Percentiles rank a stretch among this genome's conserved stretches.
Conservation (phyloP, 2,113 vertebrate species). For the Nematolebias whitei region DNA sequence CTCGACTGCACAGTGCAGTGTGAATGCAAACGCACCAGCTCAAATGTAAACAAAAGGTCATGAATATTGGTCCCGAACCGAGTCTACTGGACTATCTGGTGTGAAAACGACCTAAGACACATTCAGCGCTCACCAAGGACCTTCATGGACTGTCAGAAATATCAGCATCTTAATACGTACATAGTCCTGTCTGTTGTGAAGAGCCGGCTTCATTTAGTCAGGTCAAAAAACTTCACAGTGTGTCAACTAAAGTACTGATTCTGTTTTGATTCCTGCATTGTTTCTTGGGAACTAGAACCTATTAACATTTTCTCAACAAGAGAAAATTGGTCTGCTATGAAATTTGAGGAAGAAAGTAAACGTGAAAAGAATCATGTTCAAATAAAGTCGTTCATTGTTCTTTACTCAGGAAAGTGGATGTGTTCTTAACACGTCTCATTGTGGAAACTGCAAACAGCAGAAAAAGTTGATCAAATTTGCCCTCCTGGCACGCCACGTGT, state of each 20-base stretch:
- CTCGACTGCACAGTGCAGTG: too few species aligned
- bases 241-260: conserved; percentile 33
- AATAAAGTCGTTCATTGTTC: too few species aligned
- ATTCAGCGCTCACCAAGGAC: conserved; percentile 39
- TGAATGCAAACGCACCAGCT: too few species aligned
- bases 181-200: conserved; percentile 31
- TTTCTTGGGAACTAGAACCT: conserved; percentile 32
- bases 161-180: conserved; percentile 49
- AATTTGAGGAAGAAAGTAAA: background rate
- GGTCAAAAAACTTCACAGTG: conserved; percentile 57
- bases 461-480: too few species aligned
- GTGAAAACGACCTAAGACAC: too few species aligned
- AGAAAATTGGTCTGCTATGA: conserved; percentile 5
- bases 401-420: too few species aligned
- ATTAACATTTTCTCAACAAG: conserved; percentile 24
- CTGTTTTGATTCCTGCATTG: conserved; percentile 34
- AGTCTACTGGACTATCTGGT: too few species aligned
- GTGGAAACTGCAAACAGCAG: too few species aligned
- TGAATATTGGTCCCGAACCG: too few species aligned
- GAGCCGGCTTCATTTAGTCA: conserved; percentile 59
- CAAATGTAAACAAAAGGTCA: too few species aligned
- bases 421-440: background rate
- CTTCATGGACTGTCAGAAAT: conserved; percentile 52
- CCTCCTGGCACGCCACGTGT: too few species aligned
- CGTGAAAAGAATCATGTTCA: background rate